These are phyloP conservation scores for Neomorphus geoffroyi DNA, from an alignment of 2,797 vertebrate species.

Conservation along the genomic window DNA sequence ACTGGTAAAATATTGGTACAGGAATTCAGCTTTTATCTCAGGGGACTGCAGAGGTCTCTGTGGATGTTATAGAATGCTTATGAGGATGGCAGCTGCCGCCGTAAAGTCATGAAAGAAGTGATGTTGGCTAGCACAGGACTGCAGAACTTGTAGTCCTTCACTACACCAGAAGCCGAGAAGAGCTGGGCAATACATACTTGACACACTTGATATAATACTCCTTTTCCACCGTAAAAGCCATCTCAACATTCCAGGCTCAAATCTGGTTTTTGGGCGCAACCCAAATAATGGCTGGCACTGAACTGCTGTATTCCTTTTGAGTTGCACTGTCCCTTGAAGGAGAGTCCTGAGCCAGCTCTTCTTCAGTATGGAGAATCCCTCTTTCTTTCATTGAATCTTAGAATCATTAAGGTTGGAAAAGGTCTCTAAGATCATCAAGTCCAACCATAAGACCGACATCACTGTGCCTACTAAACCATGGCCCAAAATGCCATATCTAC, in stretches of 20 bases:
- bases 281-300: background rate
- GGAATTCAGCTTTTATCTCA: background rate
- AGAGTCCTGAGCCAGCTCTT: background rate
- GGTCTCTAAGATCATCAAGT: too few species aligned
- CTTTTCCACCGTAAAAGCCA: background rate
- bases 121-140: background rate
- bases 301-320: background rate
- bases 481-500: too few species aligned
- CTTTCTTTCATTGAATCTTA: background rate
- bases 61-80: background rate
- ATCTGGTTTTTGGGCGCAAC: background rate
- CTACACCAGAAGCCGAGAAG: background rate
- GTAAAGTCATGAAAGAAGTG: background rate
- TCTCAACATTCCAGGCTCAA: background rate
- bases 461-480: too few species aligned
- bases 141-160: background rate
- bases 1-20: background rate
- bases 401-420: too few species aligned
- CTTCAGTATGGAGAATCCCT: background rate
- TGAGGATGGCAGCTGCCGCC: accelerated
- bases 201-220: background rate
- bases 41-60: background rate
- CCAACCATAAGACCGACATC: too few species aligned
- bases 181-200: background rate
- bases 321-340: background rate